Percentiles rank a stretch among this genome's conserved stretches.
phyloP scores from a whole-genome alignment of 2,113 vertebrate genomes.

The Reinhardtius hippoglossoides region DNA sequence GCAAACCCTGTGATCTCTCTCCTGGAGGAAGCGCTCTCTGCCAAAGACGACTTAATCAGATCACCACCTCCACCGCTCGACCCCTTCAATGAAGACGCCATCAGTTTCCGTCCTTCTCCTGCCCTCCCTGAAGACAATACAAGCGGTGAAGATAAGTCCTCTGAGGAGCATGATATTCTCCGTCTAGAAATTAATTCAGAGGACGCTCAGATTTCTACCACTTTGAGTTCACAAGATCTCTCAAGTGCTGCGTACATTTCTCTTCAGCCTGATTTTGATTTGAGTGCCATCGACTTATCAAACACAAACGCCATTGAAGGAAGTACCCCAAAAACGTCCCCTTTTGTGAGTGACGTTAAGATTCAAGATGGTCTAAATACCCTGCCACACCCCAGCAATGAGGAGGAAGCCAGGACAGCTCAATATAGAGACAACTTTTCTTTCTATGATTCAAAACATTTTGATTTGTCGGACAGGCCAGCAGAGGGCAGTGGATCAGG shows the following conservation, averaged over 20 bases:
- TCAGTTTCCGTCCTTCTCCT: slow-evolving; percentile 9
- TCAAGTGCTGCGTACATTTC: background rate
- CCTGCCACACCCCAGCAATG: accelerated
- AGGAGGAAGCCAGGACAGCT: background rate
- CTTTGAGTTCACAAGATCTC: background rate
- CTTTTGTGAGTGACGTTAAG: background rate
- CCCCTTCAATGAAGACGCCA: no score
- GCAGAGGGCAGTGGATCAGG: slow-evolving; percentile 84
- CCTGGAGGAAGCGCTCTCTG: background rate
- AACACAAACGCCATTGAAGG: background rate
- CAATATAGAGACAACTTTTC: background rate
- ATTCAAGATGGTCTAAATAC: background rate
- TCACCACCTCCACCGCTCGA: background rate
- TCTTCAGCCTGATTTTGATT: background rate
- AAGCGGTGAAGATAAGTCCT: slow-evolving; percentile 51
- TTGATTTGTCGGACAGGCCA: slow-evolving; percentile 60
- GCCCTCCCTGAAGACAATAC: slow-evolving; percentile 19
- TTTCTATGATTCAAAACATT: slow-evolving; percentile 21
- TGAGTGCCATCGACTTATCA: background rate
- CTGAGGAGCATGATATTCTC: slow-evolving; percentile 69
- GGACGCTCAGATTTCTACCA: background rate
- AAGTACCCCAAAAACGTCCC: background rate
- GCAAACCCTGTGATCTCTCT: background rate
- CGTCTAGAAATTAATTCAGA: slow-evolving; percentile 43
- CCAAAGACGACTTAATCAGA: background rate